Conservation (phyloP, 2,113 vertebrate genomes). For the Coptodon bakossiorum region DNA sequence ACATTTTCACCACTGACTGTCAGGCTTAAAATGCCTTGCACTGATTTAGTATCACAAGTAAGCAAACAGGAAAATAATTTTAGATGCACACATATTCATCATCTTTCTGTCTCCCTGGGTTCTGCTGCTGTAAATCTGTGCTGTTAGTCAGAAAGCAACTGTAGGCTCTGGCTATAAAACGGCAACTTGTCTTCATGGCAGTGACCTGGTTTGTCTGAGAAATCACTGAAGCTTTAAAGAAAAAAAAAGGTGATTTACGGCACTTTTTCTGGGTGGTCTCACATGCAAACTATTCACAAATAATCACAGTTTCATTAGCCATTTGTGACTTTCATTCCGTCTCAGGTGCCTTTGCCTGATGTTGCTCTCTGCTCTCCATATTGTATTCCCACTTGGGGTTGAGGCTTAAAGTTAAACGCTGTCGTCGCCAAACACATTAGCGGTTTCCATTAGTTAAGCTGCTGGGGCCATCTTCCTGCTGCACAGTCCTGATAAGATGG, state of each 20-base stretch:
- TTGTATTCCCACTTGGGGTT: background rate
- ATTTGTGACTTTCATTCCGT: background rate
- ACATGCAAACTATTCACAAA: background rate
- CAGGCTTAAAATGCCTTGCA: background rate
- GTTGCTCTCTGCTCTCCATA: background rate
- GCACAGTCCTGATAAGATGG: conserved; percentile 58
- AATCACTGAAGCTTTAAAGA: background rate
- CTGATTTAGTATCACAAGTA: background rate
- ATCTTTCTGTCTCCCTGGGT: background rate
- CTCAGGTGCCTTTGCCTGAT: conserved; percentile 1
- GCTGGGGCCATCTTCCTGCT: conserved; percentile 43
- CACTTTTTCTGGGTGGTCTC: background rate
- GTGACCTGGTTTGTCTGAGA: background rate
- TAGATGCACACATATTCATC: background rate
- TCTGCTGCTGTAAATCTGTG: background rate
- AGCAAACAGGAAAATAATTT: background rate
- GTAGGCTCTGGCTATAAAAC: background rate
- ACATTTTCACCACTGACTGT: background rate
- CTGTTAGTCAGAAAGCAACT: background rate
- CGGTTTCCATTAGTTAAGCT: conserved; percentile 46
- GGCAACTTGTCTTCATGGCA: background rate
- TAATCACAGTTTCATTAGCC: background rate
- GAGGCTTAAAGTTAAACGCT: background rate
- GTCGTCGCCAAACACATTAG: conserved; percentile 50
- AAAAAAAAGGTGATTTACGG: background rate